Evolutionary conservation across 2,797 vertebrate genomes (phyloP).

Genomic region (Brachyalestes nurse): DNA sequence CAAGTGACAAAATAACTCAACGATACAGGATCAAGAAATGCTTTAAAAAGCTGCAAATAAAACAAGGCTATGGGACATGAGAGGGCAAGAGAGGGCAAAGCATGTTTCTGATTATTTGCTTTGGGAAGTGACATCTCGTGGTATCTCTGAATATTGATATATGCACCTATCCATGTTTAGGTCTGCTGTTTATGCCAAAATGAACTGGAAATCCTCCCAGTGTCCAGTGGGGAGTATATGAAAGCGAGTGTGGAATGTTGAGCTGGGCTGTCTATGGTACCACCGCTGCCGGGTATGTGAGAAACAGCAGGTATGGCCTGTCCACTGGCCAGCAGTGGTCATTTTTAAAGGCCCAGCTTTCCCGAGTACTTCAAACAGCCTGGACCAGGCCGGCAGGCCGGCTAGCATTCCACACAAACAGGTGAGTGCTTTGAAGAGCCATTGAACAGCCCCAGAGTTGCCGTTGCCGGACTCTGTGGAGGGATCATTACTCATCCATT

Average conservation of each 20-base stretch:
- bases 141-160: neutral
- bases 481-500: constrained; percentile 38
- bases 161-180: constrained; percentile 8
- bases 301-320: constrained; percentile 40
- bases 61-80: neutral
- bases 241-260: constrained; percentile 50
- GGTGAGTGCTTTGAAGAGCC: constrained; percentile 47
- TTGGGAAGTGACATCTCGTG: neutral
- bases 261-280: constrained; percentile 28
- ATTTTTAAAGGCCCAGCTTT: constrained; percentile 37
- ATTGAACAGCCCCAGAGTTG: neutral
- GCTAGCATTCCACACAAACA: constrained; percentile 52
- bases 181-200: neutral
- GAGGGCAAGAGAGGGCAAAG: neutral
- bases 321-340: constrained; percentile 16
- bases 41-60: too few relatives aligned
- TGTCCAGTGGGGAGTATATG: constrained; percentile 22
- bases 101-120: neutral
- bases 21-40: too few relatives aligned
- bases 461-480: constrained; percentile 18
- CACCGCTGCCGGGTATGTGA: constrained; percentile 21
- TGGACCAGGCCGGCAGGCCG: neutral
- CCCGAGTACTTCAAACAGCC: constrained; percentile 45
- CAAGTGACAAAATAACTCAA: too few relatives aligned
- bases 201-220: neutral